A percentile compares a stretch with the other conserved stretches of the same genome.
Evolutionary conservation across 2,888 invertebrate species (phyloP).

Genomic region (Mimachlamys varia): DNA sequence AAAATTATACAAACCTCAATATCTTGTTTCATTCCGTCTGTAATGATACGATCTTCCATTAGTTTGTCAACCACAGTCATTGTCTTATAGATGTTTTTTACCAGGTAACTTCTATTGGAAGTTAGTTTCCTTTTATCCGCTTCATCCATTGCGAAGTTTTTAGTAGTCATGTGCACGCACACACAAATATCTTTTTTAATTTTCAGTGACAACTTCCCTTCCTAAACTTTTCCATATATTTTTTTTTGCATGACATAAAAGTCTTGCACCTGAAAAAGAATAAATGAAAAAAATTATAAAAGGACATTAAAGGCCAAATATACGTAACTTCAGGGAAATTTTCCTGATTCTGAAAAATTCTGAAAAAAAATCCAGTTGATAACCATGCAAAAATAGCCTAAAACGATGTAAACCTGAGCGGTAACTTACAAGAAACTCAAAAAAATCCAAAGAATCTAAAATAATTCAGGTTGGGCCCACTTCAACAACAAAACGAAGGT

Average conservation of each 20-base stretch:
- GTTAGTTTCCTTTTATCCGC: constrained; percentile 54
- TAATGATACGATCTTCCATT: constrained; percentile 54
- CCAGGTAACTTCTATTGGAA: constrained; percentile 54
- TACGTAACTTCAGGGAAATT: no score
- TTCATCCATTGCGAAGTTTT: constrained; percentile 49
- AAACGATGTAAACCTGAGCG: no score
- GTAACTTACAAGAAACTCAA: no score
- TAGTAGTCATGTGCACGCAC: no score
- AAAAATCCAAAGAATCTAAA: no score
- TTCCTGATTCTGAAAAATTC: no score
- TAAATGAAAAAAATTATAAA: neutral
- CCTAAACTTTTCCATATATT: neutral
- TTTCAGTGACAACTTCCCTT: neutral
- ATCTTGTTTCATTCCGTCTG: constrained; percentile 62
- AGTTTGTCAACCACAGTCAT: constrained; percentile 54
- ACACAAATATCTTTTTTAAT: neutral
- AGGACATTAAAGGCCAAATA: no score
- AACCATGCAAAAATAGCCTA: no score
- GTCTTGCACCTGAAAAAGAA: neutral
- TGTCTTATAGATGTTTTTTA: constrained; percentile 60
- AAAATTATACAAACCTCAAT: constrained; percentile 54
- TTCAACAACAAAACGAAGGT: no score
- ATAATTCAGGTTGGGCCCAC: no score
- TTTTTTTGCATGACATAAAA: neutral
- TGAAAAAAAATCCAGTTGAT: no score